phyloP scores from a whole-genome alignment of 2,888 invertebrate species.

The Scrobipalpa costella region DNA sequence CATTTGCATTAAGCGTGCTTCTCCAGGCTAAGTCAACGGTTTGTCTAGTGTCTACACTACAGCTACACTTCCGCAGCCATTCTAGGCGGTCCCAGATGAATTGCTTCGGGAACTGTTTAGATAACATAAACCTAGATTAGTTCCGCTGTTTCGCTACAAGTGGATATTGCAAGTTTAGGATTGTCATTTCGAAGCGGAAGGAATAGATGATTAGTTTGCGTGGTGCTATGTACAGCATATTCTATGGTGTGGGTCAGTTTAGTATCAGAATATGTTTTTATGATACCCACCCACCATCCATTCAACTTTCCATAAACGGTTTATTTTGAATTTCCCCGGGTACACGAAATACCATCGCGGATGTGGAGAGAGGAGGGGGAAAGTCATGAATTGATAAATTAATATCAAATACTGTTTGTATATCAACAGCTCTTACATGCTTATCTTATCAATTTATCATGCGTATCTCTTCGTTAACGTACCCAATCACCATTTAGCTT shows the following conservation, averaged over 20 bases:
- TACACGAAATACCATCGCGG: too few species aligned
- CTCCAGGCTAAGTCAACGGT: neutral
- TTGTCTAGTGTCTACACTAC: neutral
- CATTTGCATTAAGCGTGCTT: slow-evolving; percentile 2
- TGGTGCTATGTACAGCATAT: neutral
- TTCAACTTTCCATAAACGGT: too few species aligned
- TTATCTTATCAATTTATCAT: too few species aligned
- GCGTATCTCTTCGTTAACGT: neutral
- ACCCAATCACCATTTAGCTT: neutral
- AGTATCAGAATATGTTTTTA: too few species aligned
- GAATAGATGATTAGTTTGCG: neutral
- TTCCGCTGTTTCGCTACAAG: neutral
- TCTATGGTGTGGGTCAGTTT: too few species aligned
- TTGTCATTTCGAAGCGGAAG: neutral
- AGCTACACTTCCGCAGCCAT: neutral
- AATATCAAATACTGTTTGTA: too few species aligned
- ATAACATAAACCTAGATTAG: neutral
- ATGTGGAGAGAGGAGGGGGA: too few species aligned
- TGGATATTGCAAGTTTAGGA: slow-evolving; percentile 3
- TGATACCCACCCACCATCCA: too few species aligned
- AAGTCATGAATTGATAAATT: too few species aligned
- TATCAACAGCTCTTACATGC: too few species aligned
- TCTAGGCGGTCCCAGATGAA: neutral
- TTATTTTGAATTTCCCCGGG: too few species aligned
- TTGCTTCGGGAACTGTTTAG: neutral